Evolutionary conservation across 2,113 vertebrate species (phyloP).

Genomic region (Cochlearius cochlearius): DNA sequence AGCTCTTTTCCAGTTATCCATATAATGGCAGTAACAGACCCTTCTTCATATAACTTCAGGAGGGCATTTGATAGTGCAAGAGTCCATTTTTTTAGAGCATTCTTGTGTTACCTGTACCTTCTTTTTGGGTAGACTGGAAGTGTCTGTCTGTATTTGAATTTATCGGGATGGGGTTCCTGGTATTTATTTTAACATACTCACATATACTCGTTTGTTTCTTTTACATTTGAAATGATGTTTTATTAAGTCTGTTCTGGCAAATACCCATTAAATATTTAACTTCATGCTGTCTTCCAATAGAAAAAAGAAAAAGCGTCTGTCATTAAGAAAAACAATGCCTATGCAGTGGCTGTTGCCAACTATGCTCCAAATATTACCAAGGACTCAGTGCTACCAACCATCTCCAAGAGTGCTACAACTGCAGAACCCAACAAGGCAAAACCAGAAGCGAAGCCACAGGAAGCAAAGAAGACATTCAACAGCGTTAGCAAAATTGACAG

Average conservation of each 20-base stretch:
- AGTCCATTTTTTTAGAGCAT: background rate
- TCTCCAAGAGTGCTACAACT: slow-evolving; percentile 88
- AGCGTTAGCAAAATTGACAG: slow-evolving; percentile 99
- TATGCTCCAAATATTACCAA: slow-evolving; percentile 95
- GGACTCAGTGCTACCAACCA: slow-evolving; percentile 92
- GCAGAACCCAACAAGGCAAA: slow-evolving; percentile 86
- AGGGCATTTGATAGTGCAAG: background rate
- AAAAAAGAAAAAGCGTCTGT: slow-evolving; percentile 96
- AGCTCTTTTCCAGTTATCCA: background rate
- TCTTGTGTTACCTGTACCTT: background rate
- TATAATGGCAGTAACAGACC: background rate
- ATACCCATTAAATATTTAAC: slow-evolving; percentile 15
- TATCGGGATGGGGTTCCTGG: background rate
- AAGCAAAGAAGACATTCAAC: slow-evolving; percentile 98
- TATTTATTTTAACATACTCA: background rate
- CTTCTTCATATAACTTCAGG: background rate
- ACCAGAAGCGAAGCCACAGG: slow-evolving; percentile 84
- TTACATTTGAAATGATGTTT: background rate
- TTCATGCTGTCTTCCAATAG: slow-evolving; percentile 76
- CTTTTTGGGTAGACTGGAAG: background rate
- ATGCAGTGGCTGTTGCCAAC: slow-evolving; percentile 96
- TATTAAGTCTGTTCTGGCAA: background rate
- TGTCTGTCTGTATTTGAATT: background rate
- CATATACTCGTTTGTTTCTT: background rate
- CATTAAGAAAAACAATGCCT: slow-evolving; percentile 97